Evolutionary conservation across 2,888 invertebrate genomes (phyloP).

Genomic region (Cephonodes hylas): DNA sequence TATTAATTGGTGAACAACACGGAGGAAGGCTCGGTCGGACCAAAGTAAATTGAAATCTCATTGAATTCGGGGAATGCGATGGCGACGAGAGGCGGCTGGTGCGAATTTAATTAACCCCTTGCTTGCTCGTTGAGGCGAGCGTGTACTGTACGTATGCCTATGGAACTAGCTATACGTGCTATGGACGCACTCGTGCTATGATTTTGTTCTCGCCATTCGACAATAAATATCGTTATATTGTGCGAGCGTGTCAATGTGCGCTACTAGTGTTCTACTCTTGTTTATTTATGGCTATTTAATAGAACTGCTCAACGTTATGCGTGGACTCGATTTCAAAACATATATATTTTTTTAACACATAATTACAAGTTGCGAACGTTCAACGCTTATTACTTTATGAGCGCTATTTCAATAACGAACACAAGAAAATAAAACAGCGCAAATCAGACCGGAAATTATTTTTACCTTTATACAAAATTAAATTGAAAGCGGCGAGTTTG

Average conservation of each 20-base stretch:
- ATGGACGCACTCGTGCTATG: background rate
- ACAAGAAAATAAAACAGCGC: background rate
- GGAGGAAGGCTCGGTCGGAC: conserved; percentile 58
- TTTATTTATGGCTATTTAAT: background rate
- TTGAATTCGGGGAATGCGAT: conserved; percentile 78
- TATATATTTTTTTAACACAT: background rate
- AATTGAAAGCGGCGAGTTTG: conserved; percentile 56
- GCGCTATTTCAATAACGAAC: background rate
- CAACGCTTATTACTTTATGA: background rate
- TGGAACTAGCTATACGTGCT: conserved; percentile 30
- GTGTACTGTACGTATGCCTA: conserved; percentile 35
- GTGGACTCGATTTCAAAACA: background rate
- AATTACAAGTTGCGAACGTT: background rate
- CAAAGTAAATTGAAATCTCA: conserved; percentile 81
- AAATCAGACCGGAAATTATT: conserved; percentile 10
- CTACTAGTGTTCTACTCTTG: background rate
- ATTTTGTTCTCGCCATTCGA: conserved; percentile 2
- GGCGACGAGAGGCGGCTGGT: conserved; percentile 73
- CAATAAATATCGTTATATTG: background rate
- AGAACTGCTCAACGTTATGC: background rate
- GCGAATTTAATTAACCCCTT: conserved; percentile 81
- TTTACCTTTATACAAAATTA: conserved; percentile 51
- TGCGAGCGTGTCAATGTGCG: background rate
- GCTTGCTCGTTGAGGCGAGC: conserved; percentile 66
- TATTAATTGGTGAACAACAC: conserved; percentile 59